Conservation (phyloP, 1,140 invertebrate genomes). For the Drosophila cardini region DNA sequence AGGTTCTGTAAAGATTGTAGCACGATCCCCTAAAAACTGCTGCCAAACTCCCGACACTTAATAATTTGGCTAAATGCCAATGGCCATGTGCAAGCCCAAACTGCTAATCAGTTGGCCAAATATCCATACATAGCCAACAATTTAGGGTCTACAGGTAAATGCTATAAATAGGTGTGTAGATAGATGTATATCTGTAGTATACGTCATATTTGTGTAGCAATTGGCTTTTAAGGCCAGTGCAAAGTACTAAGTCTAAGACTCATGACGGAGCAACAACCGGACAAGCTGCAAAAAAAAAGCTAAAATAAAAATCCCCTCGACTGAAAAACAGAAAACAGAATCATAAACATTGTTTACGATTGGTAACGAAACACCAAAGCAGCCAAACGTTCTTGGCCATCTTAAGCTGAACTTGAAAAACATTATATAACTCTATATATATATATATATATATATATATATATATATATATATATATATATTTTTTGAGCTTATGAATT, state of each 20-base stretch:
- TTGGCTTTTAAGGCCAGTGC: constrained; percentile 22
- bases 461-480: no score
- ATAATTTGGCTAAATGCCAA: constrained; percentile 27
- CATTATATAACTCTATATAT: background rate
- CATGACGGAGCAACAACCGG: constrained; percentile 49
- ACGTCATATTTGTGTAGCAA: constrained; percentile 40
- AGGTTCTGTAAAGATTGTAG: background rate
- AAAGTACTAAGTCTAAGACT: constrained; percentile 32
- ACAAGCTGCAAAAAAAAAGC: constrained; percentile 18
- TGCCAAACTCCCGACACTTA: constrained; percentile 43
- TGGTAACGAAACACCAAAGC: constrained; percentile 48
- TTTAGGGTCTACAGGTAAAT: constrained; percentile 15
- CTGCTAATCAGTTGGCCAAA: constrained; percentile 72
- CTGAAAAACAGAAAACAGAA: constrained; percentile 25
- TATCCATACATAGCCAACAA: constrained; percentile 40
- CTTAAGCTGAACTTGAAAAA: constrained; percentile 65
- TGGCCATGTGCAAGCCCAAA: constrained; percentile 41
- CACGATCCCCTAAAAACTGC: constrained; percentile 23
- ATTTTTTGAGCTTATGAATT: constrained; percentile 25
- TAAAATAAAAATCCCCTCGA: constrained; percentile 18
- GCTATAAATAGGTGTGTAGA: constrained; percentile 8
- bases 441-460: no score
- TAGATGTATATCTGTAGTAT: background rate
- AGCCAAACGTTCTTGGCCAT: constrained; percentile 60
- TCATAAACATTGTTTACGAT: constrained; percentile 58